Percentiles rank a stretch among this genome's conserved stretches.
phyloP scores from a whole-genome alignment of 1,140 invertebrate species.

The Melanaphis sacchari region DNA sequence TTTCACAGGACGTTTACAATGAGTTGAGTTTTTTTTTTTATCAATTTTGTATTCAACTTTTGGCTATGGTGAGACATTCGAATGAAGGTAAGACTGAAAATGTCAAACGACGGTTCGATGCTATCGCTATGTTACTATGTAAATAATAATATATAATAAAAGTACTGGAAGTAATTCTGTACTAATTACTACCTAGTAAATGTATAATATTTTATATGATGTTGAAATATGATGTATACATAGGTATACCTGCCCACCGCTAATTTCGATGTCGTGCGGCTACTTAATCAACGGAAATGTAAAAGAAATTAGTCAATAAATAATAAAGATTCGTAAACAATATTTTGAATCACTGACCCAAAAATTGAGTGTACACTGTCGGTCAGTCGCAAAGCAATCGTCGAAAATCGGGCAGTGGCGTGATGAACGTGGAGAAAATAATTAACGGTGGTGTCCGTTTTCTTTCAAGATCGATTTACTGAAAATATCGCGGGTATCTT shows the following conservation, averaged over 20 bases:
- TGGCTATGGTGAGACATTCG: background rate
- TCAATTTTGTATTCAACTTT: background rate
- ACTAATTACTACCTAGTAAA: too few species aligned
- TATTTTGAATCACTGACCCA: background rate
- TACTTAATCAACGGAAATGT: background rate
- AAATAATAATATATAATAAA: background rate
- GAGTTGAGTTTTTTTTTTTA: background rate
- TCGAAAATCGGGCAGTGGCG: background rate
- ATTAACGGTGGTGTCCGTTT: background rate
- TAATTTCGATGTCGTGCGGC: background rate
- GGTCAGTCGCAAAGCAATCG: background rate
- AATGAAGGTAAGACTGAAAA: background rate
- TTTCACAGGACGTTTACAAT: background rate
- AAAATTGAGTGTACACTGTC: background rate
- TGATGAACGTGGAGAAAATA: background rate
- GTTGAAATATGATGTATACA: too few species aligned
- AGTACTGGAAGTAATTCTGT: background rate
- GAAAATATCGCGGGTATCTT: background rate
- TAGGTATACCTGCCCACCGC: too few species aligned
- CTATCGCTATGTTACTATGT: background rate
- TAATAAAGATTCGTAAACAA: background rate
- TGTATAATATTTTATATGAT: too few species aligned
- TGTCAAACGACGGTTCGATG: background rate
- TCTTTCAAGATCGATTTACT: background rate
- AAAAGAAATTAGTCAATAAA: background rate